Evolutionary conservation across 2,888 invertebrate genomes (phyloP).

Genomic region (Aethes cnicana): DNA sequence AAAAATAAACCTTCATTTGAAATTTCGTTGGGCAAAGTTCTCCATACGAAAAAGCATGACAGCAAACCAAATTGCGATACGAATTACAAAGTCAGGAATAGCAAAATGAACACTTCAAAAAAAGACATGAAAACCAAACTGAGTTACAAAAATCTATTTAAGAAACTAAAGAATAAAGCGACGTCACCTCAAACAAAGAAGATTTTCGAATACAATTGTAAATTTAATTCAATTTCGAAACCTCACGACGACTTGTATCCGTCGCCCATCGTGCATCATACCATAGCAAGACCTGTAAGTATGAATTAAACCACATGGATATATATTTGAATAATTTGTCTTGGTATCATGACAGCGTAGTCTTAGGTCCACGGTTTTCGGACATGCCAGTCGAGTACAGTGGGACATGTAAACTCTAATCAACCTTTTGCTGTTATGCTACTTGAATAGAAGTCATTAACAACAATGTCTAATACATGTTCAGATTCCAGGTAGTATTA

Average conservation of each 20-base stretch:
- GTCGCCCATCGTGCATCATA: slow-evolving; percentile 38
- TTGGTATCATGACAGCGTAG: no score
- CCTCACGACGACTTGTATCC: slow-evolving; percentile 39
- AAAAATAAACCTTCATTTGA: no score
- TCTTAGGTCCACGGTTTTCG: no score
- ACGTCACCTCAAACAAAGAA: slow-evolving; percentile 37
- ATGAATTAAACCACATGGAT: neutral
- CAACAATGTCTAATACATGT: slow-evolving; percentile 30
- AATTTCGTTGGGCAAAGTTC: no score
- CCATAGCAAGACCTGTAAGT: slow-evolving; percentile 56
- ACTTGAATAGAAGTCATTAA: neutral
- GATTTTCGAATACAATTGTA: neutral
- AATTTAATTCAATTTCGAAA: slow-evolving; percentile 33
- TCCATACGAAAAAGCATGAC: neutral
- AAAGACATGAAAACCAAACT: slow-evolving; percentile 34
- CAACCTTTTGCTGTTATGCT: neutral
- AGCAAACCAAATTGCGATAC: neutral
- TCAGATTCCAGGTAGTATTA: slow-evolving; percentile 62
- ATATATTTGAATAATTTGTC: no score
- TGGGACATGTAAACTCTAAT: neutral
- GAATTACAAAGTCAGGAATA: slow-evolving; percentile 18
- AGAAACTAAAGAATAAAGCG: slow-evolving; percentile 41
- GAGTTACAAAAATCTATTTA: slow-evolving; percentile 39
- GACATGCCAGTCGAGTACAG: no score
- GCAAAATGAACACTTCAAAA: slow-evolving; percentile 16